Percentiles rank a stretch among this genome's conserved stretches.
Evolutionary conservation across 2,113 vertebrate genomes (phyloP).

Genomic region (Centropristis striata): DNA sequence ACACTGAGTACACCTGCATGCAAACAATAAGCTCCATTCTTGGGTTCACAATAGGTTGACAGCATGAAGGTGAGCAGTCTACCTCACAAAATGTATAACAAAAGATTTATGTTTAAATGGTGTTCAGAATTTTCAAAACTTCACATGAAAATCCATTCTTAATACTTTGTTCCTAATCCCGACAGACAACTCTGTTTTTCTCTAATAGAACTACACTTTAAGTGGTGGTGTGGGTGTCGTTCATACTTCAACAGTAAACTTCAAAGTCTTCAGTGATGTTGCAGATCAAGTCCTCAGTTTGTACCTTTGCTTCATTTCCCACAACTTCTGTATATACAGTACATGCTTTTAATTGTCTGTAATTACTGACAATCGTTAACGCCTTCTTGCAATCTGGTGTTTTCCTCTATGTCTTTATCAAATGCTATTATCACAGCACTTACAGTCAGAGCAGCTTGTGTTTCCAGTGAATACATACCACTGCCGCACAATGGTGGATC

Average conservation of each 20-base stretch:
- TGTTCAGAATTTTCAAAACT: not conserved
- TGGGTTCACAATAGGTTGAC: not conserved
- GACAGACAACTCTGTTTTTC: not conserved
- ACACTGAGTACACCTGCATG: not conserved
- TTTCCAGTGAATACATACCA: not conserved
- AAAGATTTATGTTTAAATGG: not conserved
- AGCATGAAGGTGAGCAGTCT: not conserved
- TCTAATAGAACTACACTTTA: not conserved
- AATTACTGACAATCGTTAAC: slow-evolving; percentile 8
- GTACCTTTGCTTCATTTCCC: slow-evolving; percentile 3
- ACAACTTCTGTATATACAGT: slow-evolving; percentile 10
- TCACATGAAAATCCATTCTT: not conserved
- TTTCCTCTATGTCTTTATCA: slow-evolving; percentile 24
- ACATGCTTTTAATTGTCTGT: slow-evolving; percentile 28
- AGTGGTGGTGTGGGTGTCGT: not conserved
- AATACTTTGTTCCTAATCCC: not conserved
- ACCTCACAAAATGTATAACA: not conserved
- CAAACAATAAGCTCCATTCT: not conserved
- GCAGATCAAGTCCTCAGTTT: slow-evolving; percentile 18
- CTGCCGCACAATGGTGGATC: not conserved
- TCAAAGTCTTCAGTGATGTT: not conserved
- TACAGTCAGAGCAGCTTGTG: not conserved
- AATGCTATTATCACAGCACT: slow-evolving; percentile 20
- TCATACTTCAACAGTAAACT: not conserved
- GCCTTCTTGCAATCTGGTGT: slow-evolving; percentile 31